phyloP scores from a whole-genome alignment of 2,888 invertebrate species.

The Azorinus chamasolen region DNA sequence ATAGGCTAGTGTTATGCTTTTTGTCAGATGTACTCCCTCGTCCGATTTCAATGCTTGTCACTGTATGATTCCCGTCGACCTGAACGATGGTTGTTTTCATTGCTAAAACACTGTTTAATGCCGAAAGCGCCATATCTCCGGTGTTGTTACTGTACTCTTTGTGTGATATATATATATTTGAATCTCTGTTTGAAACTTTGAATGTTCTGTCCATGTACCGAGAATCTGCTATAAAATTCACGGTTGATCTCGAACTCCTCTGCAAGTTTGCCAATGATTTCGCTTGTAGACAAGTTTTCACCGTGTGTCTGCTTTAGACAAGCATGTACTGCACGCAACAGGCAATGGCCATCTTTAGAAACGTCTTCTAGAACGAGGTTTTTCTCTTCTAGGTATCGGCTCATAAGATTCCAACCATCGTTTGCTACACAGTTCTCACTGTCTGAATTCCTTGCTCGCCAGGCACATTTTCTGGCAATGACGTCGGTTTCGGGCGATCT shows the following conservation, averaged over 20 bases:
- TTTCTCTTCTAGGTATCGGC: neutral
- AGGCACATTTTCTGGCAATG: too few species aligned
- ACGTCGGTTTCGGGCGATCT: conserved; percentile 2
- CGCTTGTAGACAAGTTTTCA: conserved; percentile 2
- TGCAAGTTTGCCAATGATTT: conserved; percentile 8
- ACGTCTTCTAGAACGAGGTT: neutral
- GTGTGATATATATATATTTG: conserved; percentile 5
- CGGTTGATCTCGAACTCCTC: neutral
- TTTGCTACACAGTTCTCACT: neutral
- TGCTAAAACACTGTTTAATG: conserved; percentile 8
- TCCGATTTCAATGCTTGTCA: conserved; percentile 6
- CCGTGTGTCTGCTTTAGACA: neutral
- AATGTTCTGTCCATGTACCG: conserved; percentile 8
- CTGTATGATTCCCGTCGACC: conserved; percentile 7
- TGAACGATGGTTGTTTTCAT: conserved; percentile 3
- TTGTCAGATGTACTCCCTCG: neutral
- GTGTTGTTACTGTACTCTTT: conserved; percentile 14
- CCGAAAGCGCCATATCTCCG: neutral
- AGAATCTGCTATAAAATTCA: conserved; percentile 14
- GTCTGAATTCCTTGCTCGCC: neutral
- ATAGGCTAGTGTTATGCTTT: neutral
- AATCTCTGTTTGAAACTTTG: neutral
- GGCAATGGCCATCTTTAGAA: neutral
- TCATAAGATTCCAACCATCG: conserved; percentile 5
- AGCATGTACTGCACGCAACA: conserved; percentile 4